Conservation (phyloP, 2,113 vertebrate species). For the Isurus oxyrinchus region DNA sequence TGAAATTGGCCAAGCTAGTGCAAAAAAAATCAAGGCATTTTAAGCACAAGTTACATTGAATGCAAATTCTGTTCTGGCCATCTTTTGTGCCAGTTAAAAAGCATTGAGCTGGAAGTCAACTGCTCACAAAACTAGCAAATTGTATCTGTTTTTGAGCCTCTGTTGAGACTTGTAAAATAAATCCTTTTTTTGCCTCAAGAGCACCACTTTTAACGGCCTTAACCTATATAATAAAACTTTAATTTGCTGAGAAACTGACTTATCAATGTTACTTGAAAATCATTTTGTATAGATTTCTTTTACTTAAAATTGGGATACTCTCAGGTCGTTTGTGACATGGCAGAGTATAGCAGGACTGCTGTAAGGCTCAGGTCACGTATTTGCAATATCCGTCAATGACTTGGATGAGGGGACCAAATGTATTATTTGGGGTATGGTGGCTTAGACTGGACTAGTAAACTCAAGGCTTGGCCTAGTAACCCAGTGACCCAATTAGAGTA, state of each 20-base stretch:
- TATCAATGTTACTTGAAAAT: background rate
- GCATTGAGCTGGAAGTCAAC: background rate
- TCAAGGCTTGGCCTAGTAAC: no score
- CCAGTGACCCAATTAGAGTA: background rate
- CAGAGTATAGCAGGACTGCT: background rate
- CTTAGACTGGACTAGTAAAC: no score
- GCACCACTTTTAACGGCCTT: background rate
- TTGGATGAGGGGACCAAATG: background rate
- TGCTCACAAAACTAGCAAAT: background rate
- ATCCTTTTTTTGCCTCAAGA: background rate
- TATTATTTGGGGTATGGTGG: no score
- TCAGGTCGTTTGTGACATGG: background rate
- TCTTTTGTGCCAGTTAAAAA: background rate
- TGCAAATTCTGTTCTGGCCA: background rate
- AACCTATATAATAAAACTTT: background rate
- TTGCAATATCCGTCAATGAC: background rate
- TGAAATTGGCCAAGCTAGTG: background rate
- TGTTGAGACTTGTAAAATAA: background rate
- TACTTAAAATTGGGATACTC: background rate
- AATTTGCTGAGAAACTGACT: no score
- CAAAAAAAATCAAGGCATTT: background rate
- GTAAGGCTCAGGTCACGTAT: background rate
- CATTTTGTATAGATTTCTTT: background rate
- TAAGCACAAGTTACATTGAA: no score
- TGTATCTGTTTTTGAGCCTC: background rate